Percentiles rank a stretch among this genome's conserved stretches.
Evolutionary conservation across 2,113 vertebrate species (phyloP).

Genomic region (Esox niger): DNA sequence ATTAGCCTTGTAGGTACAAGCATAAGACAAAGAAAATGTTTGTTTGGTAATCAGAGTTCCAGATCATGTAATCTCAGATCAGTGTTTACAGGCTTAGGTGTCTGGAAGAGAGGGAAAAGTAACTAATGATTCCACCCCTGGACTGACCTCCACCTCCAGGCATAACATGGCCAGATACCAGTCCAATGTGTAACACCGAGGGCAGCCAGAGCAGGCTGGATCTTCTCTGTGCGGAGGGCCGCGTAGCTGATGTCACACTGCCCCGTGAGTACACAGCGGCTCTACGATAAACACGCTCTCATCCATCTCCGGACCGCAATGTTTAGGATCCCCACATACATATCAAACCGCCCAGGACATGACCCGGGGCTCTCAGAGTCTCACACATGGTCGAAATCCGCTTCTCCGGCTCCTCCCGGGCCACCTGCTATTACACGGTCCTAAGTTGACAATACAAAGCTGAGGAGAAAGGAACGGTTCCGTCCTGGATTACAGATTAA

Average conservation of each 20-base stretch:
- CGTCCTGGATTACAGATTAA: too few species aligned
- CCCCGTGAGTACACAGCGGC: constrained; percentile 43
- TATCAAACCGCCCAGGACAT: not conserved
- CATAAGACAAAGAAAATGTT: too few species aligned
- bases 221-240: not conserved
- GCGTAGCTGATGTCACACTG: constrained; percentile 27
- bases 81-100: too few species aligned
- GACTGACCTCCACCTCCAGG: not conserved
- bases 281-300: constrained; percentile 26
- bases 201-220: constrained; percentile 10
- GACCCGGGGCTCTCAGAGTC: not conserved
- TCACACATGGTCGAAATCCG: not conserved
- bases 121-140: not conserved
- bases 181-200: constrained; percentile 9
- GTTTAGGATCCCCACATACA: constrained; percentile 2
- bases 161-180: not conserved
- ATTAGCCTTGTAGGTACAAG: too few species aligned
- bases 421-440: too few species aligned
- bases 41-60: too few species aligned
- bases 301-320: not conserved
- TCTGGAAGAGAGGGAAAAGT: too few species aligned
- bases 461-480: too few species aligned
- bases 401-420: not conserved
- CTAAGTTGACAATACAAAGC: too few species aligned
- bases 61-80: too few species aligned